These are phyloP conservation scores for Brachionus asplanchnoidis DNA, from an alignment of 1,140 invertebrate species.

Conservation along the genomic window DNA sequence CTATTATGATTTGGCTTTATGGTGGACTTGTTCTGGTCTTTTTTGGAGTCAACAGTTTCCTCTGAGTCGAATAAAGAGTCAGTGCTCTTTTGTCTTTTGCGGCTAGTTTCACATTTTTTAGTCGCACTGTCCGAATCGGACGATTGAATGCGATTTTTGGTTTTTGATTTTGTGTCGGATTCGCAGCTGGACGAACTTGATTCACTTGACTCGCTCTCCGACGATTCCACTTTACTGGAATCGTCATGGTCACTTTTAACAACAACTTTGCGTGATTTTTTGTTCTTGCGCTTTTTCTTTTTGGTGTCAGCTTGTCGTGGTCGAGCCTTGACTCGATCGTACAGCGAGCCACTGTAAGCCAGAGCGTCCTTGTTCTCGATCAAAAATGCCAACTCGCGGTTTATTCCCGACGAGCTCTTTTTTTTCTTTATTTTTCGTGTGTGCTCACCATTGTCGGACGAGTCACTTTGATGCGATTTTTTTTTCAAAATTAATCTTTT, in stretches of 20 bases:
- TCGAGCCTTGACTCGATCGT: constrained; percentile 28
- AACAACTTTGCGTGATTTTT: not conserved
- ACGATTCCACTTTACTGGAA: not conserved
- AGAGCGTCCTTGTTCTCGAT: not conserved
- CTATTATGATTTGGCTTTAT: not conserved
- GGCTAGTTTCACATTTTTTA: not conserved
- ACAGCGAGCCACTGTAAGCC: not conserved
- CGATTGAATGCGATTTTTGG: not conserved
- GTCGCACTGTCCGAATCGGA: not conserved
- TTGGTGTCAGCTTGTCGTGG: constrained; percentile 1
- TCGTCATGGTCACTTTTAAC: not conserved
- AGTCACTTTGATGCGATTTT: not conserved
- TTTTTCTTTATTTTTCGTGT: not conserved
- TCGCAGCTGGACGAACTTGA: not conserved
- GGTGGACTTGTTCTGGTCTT: not conserved
- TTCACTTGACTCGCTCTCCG: not conserved
- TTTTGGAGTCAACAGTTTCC: not conserved
- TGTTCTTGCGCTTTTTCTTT: constrained; percentile 18
- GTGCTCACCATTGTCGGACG: not conserved
- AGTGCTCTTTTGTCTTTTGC: constrained; percentile 25
- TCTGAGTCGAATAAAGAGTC: constrained; percentile 37
- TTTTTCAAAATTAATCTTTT: not conserved
- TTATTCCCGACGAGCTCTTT: constrained; percentile 9
- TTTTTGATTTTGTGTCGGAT: not conserved
- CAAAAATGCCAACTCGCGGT: constrained; percentile 23